Evolutionary conservation across 64 coral and sea anemone species (phyloP), one percentile per base, ranked within the genome.

Genomic region (Platygyra sinensis): DNA sequence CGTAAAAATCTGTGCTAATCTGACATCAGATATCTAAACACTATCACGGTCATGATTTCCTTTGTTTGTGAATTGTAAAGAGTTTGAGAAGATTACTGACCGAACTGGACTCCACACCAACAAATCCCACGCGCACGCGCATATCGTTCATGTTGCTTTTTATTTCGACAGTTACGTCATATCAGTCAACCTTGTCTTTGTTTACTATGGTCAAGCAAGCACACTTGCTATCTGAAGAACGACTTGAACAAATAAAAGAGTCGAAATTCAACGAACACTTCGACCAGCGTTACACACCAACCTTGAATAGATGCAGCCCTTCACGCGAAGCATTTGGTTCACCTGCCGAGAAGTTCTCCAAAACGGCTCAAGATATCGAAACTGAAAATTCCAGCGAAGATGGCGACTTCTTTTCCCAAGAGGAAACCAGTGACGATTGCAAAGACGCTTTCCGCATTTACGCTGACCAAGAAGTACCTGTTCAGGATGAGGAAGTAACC

Each of bases 401-500:
- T 69, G 19, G 5, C n/a, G 11, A 85, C 12, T n/a, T 85, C 25
- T 85, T n/a, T 33, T 12, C 46, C 25, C 36, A 85, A 65, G 8
- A 25, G 10, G 60, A 67, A n/a, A 49, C 60, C n/a, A 62, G 8
- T 46, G 0, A 2, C 17, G 30, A 67, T n/a, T 39, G 20, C 20
- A 39, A 3, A 18, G 30, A 13, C 9, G 60, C 10, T 31, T 27
- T 15, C 39, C 60, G 22, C 12, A 5, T 39, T 72, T 3, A 13
- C 22, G 20, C 36, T 28, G 81, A 85, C 20, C 81, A 85, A 42
- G 81, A 85, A n/a, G 81, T 85, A 51, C 81, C 81, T n/a, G 27
- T 27, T 52, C 16, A 71, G 63, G 11, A 85, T 2, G 36, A 71
- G 63, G 20, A 85, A 9, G 36, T 10, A 64, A 50, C 17, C 30